A percentile compares a stretch with the other conserved stretches of the same genome.
Evolutionary conservation across 2,797 vertebrate genomes (phyloP).

Genomic region (Sebastes glaucus): DNA sequence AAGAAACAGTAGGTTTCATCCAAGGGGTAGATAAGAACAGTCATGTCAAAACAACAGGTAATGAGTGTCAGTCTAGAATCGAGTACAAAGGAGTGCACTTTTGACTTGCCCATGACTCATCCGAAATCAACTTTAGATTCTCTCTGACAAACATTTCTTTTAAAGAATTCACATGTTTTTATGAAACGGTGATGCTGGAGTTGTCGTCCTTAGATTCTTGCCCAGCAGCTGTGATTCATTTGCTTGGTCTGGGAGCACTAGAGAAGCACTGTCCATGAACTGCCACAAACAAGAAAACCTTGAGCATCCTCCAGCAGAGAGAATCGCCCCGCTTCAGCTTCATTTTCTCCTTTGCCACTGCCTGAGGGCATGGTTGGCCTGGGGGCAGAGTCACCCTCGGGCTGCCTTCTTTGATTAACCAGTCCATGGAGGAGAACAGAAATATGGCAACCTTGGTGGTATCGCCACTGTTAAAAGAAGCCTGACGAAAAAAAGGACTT

Average conservation of each 20-base stretch:
- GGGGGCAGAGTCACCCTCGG: conserved; percentile 1
- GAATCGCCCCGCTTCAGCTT: conserved; percentile 30
- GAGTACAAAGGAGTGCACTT: neutral
- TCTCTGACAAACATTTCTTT: neutral
- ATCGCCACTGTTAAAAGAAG: neutral
- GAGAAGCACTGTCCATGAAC: conserved; percentile 26
- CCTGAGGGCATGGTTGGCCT: conserved; percentile 47
- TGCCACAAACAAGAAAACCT: conserved; percentile 37
- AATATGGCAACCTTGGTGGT: conserved; percentile 4
- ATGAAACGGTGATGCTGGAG: neutral
- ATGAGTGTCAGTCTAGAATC: neutral
- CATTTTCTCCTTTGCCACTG: conserved; percentile 42
- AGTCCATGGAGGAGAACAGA: conserved; percentile 17
- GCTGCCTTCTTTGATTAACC: conserved; percentile 50
- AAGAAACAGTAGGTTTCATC: neutral
- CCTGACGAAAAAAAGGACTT: conserved; percentile 8
- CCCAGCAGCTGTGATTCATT: conserved; percentile 21
- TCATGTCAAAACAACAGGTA: neutral
- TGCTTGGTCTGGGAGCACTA: neutral
- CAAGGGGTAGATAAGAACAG: neutral
- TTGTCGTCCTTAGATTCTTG: conserved; percentile 10
- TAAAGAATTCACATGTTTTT: conserved; percentile 6
- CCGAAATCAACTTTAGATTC: conserved; percentile 3
- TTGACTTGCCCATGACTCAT: neutral
- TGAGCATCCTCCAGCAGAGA: conserved; percentile 25